Conservation (phyloP, 2,888 invertebrate genomes). For the Tetanocera ferruginea region DNA sequence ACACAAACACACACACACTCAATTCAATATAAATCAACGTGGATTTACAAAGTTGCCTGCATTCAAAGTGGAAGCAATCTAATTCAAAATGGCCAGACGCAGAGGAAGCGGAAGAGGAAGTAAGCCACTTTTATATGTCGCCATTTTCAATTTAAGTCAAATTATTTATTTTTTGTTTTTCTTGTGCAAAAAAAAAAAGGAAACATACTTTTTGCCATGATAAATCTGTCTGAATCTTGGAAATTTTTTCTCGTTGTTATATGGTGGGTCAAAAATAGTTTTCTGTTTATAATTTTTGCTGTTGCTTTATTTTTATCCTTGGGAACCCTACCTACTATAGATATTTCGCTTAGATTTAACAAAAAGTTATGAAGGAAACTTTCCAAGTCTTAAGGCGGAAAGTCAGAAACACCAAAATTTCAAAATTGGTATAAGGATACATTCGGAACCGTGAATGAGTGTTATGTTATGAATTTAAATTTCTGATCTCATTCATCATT, state of each 20-base stretch:
- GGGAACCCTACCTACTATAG: no score
- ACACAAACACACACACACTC: not conserved
- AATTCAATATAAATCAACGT: constrained; percentile 20
- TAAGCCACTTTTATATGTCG: constrained; percentile 51
- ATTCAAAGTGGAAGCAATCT: not conserved
- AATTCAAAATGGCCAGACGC: constrained; percentile 60
- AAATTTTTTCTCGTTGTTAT: not conserved
- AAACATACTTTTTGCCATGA: not conserved
- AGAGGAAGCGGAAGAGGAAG: constrained; percentile 64
- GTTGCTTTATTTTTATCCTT: no score
- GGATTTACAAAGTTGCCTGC: not conserved
- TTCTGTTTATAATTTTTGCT: not conserved
- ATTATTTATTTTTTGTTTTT: constrained; percentile 3
- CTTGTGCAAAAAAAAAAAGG: not conserved
- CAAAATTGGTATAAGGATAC: no score
- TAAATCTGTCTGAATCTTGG: not conserved
- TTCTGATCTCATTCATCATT: no score
- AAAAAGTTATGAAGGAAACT: no score
- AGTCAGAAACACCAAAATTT: no score
- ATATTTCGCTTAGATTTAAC: no score
- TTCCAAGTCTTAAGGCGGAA: no score
- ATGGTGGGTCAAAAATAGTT: constrained; percentile 22
- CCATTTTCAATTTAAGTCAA: not conserved
- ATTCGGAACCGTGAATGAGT: no score
- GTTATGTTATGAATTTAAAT: no score